Conservation (phyloP, 1,140 invertebrate genomes). For the Temnothorax nylanderi region DNA sequence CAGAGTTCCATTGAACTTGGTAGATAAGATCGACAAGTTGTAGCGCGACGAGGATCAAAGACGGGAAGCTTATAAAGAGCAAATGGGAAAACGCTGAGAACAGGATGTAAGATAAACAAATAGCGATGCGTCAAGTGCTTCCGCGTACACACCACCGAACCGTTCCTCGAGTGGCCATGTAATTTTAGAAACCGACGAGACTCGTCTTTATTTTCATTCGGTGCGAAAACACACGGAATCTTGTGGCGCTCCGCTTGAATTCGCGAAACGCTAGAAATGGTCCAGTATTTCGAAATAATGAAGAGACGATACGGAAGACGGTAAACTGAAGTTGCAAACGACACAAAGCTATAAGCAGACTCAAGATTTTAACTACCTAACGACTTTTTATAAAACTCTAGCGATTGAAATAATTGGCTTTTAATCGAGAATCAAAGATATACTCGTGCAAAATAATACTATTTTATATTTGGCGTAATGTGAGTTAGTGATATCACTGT, state of each 20-base stretch:
- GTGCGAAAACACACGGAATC: not conserved
- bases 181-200: constrained; percentile 74
- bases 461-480: not conserved
- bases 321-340: not conserved
- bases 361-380: not conserved
- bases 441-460: not conserved
- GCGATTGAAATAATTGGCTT: not conserved
- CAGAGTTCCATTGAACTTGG: constrained; percentile 8
- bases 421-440: not conserved
- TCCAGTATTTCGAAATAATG: not conserved
- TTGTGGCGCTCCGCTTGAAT: not conserved
- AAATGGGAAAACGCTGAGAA: constrained; percentile 19
- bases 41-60: constrained; percentile 27
- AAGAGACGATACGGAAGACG: not conserved
- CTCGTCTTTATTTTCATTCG: constrained; percentile 72
- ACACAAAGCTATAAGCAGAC: not conserved
- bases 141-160: not conserved
- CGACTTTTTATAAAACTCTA: not conserved
- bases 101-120: constrained; percentile 35
- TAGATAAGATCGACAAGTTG: not conserved
- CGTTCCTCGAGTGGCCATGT: constrained; percentile 49
- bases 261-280: not conserved
- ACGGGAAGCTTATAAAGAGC: constrained; percentile 14
- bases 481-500: not conserved
- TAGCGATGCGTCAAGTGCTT: not conserved